Base-by-base conservation (phyloP, 2,797 vertebrate species). In the Trematomus bernacchii region DNA sequence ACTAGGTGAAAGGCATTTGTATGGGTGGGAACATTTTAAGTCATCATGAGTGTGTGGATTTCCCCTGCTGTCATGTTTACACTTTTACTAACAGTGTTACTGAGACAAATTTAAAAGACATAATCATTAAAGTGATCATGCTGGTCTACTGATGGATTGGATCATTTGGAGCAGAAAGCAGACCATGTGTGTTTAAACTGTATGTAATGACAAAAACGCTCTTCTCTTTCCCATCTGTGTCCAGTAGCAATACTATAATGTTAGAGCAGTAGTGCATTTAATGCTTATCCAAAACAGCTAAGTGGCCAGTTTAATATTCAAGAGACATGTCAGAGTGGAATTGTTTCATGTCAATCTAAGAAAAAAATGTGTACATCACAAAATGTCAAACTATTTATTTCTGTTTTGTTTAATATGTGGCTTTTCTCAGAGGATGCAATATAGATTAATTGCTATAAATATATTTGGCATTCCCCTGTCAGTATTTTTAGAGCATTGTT, bases 21-120 rank as follows among this genome's bases (percentile, higher is more conserved):
- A 10, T 43, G 64, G 53, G 43, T 55, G 71, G 44, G 65, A 57
- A 66, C 61, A 52, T 10, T 21, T 23, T 59, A 76, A 50, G 27
- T 67, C 77, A 54, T 53, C 4, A 10, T 44, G 50, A 76, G 44
- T n/a, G 76, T 79, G 62, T 54, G 65, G 71, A 68, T 57, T 33
- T 33, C 18, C 52, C 59, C 70, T 55, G 50, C 51, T 72, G 85
- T 73, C 65, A 81, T 65, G 57, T 80, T 84, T 75, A 58, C 70
- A 51, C n/a, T 61, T 66, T 71, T 37, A 76, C 86, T 79, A 89
- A 73, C 57, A 42, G 64, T 77, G 71, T 81, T 78, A 75, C 44
- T 43, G 79, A 70, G 74, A 77, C 64, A 66, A 70, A 85, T 92
- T 88, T 86, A 85, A 82, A 85, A 90, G 82, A 66, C 82, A 86